Evolutionary conservation across 2,113 vertebrate genomes (phyloP), one percentile per base, ranked within the genome.

Genomic region (Lycocorax pyrrhopterus): DNA sequence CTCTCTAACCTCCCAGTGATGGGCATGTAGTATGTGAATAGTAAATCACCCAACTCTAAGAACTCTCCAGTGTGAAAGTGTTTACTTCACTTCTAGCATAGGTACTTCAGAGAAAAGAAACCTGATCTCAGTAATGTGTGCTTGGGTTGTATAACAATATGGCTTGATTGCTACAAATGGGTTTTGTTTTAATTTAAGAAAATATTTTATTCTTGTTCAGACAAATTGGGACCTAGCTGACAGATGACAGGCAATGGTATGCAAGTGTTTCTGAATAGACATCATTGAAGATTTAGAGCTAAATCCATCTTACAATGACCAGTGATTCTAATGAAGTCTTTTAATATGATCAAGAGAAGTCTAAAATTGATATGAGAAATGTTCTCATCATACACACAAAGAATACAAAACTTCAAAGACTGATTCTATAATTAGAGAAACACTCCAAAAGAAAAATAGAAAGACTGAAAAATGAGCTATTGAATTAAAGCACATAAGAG

Each of bases 341-440:
- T 96, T 81, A 90, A 80, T 79, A 90, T 46, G 66, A 93, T 93
- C 51, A 94, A 96, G 23, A 49, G 52, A 84, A 93, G 19, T 93
- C 64, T 64, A 93, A 96, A 94, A 92, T 19, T 74, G 29, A 84
- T 72, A 96, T 62, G 86, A 95, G 49, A 18, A 87, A 94, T 84
- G 87, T 71, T 71, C 14, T 89, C 25, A 84, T 43, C 49, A 90
- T 81, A 77, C 12, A 91, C 77, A 26, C 55, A 95, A 92, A 87
- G 86, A 95, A 84, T 68, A 46, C 25, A 85, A 89, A 87, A 95
- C 95, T 84, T 80, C 59, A 85, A 91, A 63, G 43, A 27, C 41
- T 71, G 41, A 41, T 85, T 79, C 62, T 96, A 87, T 97, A 94
- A 93, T 93, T 95, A 95, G 53, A 77, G 90, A 91, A 90, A 27